Base-by-base conservation (phyloP, 2,113 vertebrate species). In the Anarrhichthys ocellatus region DNA sequence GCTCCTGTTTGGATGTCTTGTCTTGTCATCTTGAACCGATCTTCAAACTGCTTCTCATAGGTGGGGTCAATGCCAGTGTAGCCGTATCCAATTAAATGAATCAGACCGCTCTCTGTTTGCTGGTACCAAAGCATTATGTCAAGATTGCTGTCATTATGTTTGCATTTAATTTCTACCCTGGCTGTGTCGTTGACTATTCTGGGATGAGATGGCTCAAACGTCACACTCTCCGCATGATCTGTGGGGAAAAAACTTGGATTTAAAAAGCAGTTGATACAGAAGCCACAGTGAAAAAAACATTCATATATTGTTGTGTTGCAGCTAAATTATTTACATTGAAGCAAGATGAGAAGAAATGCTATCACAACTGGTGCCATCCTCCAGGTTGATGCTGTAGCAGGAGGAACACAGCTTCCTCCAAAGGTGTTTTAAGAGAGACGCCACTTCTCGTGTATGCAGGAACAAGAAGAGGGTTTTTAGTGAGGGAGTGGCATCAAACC, bases 81-180 rank as follows among this genome's bases (percentile, higher is more conserved):
- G 46, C 50, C 73, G 44, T 83, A 88, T 32, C 91, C 92, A 3
- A 94, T 93, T 2, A 93, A 61, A 2, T 27, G 34, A 70, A 94
- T 81, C 36, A 27, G 14, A 1, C 56, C 22, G 0, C 70, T 75
- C 18, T 58, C 1, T 46, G 5, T 68, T 48, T 93, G 89, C 29
- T 85, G 90, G 82, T 94, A 93, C 92, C 94, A 93, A 0, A 89
- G 77, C 85, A 94, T 93, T 0, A 34, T 6, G 0, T 6, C 5
- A 13, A 64, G 79, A 9, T 0, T 13, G 13, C 0, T 44, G 4
- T 83, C 77, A 40, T 90, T 13, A 17, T 94, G 91, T 9, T 64
- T 83, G 42, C 93, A 94, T 0, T 54, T 4, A 8, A 94, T 73
- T 1, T 84, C 73, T 1, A 80, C 73, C 3, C 9, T 46, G n/a